phyloP scores from a whole-genome alignment of 2,797 vertebrate genomes.

The Tapera naevia region DNA sequence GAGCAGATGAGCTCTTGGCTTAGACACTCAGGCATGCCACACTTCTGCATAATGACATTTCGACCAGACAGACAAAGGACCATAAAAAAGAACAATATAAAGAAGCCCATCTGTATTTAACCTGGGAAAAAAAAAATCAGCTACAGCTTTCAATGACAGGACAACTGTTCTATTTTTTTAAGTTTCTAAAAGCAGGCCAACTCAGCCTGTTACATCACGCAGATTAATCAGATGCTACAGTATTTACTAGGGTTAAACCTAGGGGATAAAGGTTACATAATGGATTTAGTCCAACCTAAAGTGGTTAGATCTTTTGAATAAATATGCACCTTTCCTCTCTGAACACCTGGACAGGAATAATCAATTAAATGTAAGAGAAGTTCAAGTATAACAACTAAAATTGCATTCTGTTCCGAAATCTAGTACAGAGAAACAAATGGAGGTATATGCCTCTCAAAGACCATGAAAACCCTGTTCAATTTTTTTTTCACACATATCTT shows the following conservation, averaged over 20 bases:
- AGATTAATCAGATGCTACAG: constrained; percentile 50
- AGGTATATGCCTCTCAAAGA: background rate
- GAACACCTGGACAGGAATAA: background rate
- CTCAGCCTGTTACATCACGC: constrained; percentile 51
- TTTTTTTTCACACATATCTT: background rate
- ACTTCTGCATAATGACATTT: background rate
- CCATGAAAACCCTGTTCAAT: background rate
- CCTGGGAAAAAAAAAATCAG: background rate
- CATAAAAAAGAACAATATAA: background rate
- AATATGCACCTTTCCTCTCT: background rate
- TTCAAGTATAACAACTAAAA: background rate
- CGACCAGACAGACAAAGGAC: background rate
- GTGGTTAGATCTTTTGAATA: background rate
- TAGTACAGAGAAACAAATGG: background rate
- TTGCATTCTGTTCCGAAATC: background rate
- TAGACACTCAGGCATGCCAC: background rate
- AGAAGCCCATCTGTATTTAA: background rate
- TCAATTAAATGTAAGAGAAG: background rate
- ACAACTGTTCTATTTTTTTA: background rate
- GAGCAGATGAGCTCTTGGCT: background rate
- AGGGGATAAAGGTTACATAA: constrained; percentile 45
- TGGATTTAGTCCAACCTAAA: background rate
- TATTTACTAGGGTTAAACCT: constrained; percentile 47
- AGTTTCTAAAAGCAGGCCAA: constrained; percentile 55
- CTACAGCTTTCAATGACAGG: background rate